Conservation (phyloP, 2,888 invertebrate species). For the Itoplectis maculator region DNA sequence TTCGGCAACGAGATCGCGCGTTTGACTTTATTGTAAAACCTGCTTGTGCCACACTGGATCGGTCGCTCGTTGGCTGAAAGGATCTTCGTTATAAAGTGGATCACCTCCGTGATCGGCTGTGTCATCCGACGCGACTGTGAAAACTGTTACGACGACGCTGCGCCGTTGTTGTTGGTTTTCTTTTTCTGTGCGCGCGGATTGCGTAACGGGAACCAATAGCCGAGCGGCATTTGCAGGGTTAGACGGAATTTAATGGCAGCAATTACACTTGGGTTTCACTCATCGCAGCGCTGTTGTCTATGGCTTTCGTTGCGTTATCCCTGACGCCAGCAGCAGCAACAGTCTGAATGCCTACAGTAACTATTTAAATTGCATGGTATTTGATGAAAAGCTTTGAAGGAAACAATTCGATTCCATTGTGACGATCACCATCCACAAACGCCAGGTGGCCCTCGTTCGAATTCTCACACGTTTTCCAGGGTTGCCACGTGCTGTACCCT, state of each 20-base stretch:
- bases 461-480: conserved; percentile 30
- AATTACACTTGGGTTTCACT: conserved; percentile 49
- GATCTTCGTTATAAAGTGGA: conserved; percentile 25
- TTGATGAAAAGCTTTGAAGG: background rate
- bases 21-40: conserved; percentile 70
- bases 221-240: background rate
- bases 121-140: background rate
- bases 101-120: conserved; percentile 7
- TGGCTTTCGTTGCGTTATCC: background rate
- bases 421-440: conserved; percentile 2
- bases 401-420: conserved; percentile 16
- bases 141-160: background rate
- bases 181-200: background rate
- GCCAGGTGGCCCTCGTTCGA: conserved; percentile 53
- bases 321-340: background rate
- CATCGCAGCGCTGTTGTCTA: background rate
- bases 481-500: background rate
- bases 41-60: background rate
- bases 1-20: conserved; percentile 55
- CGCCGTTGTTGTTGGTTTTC: background rate
- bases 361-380: background rate
- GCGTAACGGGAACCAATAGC: background rate
- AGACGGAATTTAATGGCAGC: conserved; percentile 37
- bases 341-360: no score
- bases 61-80: conserved; percentile 7